Percentiles rank a stretch among this genome's conserved stretches.
phyloP scores from a whole-genome alignment of 35 echinoderm and acorn worm genomes.

The Apostichopus parvimensis region DNA sequence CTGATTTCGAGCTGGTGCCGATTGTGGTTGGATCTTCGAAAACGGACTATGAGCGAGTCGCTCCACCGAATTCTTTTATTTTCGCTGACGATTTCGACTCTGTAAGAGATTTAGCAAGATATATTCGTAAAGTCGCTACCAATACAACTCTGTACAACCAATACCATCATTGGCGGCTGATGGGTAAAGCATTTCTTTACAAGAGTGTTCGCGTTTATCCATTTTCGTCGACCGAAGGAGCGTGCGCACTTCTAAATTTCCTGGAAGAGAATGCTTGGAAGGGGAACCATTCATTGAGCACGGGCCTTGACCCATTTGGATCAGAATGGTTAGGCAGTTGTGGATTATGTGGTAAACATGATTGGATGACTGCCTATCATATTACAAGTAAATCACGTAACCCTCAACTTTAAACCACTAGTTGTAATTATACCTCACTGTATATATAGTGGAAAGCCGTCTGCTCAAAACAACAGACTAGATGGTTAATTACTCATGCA shows the following conservation, averaged over 20 bases:
- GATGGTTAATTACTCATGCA: too few relatives aligned
- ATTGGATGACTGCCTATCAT: background rate
- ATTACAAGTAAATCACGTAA: too few relatives aligned
- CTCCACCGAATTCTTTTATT: slow-evolving; percentile 51
- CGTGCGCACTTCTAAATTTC: too few relatives aligned
- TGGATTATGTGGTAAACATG: background rate
- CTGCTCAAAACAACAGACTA: too few relatives aligned
- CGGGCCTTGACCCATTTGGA: background rate
- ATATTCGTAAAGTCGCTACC: slow-evolving; percentile 21
- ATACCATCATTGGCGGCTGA: slow-evolving; percentile 42
- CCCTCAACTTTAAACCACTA: too few relatives aligned
- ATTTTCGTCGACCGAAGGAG: too few relatives aligned
- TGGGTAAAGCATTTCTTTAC: background rate
- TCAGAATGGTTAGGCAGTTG: background rate
- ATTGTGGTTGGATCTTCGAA: slow-evolving; percentile 3
- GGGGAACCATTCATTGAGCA: background rate
- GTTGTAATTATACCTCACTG: too few relatives aligned
- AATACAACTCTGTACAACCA: slow-evolving; percentile 20
- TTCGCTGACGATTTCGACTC: slow-evolving; percentile 33
- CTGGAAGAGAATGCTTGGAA: too few relatives aligned
- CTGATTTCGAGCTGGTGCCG: slow-evolving; percentile 19
- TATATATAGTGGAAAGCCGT: too few relatives aligned
- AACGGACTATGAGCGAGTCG: slow-evolving; percentile 43
- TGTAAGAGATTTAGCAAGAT: slow-evolving; percentile 2
- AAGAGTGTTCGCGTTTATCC: background rate